Base-by-base conservation (phyloP, 2,113 vertebrate genomes). In the Nansenia antarctica region DNA sequence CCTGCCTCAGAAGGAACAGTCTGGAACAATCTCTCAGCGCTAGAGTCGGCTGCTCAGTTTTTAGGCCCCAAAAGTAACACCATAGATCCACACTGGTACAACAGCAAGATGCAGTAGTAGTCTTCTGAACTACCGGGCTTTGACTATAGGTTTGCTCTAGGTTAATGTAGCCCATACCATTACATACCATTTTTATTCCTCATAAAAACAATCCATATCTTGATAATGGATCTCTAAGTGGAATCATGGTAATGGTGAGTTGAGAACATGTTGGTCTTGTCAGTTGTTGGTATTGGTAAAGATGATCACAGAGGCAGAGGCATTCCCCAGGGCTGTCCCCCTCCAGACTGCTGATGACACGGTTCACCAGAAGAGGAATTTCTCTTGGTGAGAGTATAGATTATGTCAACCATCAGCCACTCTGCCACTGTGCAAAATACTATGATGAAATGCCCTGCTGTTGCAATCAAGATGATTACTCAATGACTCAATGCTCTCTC, bases 401-500 rank as follows among this genome's bases (percentile, higher is more conserved):
- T 12, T 39, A n/a, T 20, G 42, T n/a, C 42, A 35, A 35, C 6
- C 29, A 63, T 27, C 15, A 3, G 18, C 42, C 3, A 37, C 54
- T n/a, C 29, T 49, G 45, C 45, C 45, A n/a, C 55, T 58, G 15
- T 30, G n/a, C 2, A 42, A 8, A 62, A 22, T 29, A 27, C 31
- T 20, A 29, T 29, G 18, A 63, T 32, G 24, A 15, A 37, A 26
- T 14, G 5, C 3, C 9, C 60, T 58, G 29, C 60, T 62, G 24
- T 37, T 24, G 20, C 35, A 62, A 57, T 6, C 14, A 15, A 32
- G 20, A 30, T n/a, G 24, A 9, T 72, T 61, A 78, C 62, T 76
- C 71, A 77, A 37, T 47, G 42, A 47, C 42, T 47, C 42, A 47
- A 47, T 12, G 14, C 39, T 12, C 39, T 15, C 12, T 42, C 18